phyloP scores from a whole-genome alignment of 2,888 invertebrate genomes.

The Ypsolopha sequella region DNA sequence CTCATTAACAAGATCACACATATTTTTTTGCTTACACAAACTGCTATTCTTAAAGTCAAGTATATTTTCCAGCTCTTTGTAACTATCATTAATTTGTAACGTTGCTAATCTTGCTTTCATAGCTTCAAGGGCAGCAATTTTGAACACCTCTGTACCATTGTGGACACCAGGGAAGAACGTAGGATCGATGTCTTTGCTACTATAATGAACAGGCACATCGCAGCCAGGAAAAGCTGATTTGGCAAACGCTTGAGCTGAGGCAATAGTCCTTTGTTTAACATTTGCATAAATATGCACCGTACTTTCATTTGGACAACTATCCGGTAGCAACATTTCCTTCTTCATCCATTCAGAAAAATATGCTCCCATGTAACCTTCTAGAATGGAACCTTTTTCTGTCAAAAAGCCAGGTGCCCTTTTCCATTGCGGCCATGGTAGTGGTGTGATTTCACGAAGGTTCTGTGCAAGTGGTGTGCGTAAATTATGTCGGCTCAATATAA shows the following conservation, averaged over 20 bases:
- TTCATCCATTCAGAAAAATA: conserved; percentile 32
- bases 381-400: conserved; percentile 35
- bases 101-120: conserved; percentile 18
- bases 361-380: conserved; percentile 46
- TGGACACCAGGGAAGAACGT: conserved; percentile 47
- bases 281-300: conserved; percentile 47
- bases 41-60: conserved; percentile 42
- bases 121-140: not conserved
- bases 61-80: conserved; percentile 30
- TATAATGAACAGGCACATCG: conserved; percentile 36
- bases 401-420: conserved; percentile 36
- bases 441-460: conserved; percentile 28
- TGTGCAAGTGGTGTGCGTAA: conserved; percentile 42
- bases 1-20: conserved; percentile 36
- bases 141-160: conserved; percentile 17
- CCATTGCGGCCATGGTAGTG: conserved; percentile 42
- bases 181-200: conserved; percentile 25
- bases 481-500: conserved; percentile 46
- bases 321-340: conserved; percentile 24
- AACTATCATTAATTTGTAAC: conserved; percentile 31
- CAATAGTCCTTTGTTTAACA: conserved; percentile 39
- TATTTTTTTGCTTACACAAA: conserved; percentile 26
- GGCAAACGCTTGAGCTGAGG: conserved; percentile 43
- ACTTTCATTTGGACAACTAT: conserved; percentile 30
- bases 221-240: conserved; percentile 40